Evolutionary conservation across 2,113 vertebrate genomes (phyloP), one percentile per base, ranked within the genome.

Genomic region (Arizona elegans): DNA sequence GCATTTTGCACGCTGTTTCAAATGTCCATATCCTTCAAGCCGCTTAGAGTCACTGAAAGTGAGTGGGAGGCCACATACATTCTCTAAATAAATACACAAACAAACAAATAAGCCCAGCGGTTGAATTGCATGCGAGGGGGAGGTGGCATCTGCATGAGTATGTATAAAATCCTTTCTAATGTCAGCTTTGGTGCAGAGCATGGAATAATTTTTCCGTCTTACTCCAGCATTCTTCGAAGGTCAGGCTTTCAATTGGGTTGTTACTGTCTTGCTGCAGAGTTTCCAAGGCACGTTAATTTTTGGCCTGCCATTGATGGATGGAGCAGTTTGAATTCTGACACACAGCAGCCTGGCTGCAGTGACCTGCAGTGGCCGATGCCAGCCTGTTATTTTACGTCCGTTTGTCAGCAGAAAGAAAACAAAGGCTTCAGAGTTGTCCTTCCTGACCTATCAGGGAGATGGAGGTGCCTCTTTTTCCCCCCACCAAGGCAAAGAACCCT

Each of bases 241-340:
- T 98, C 98, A 98, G 96, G 91, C 96, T 97, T 97, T 95, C 97
- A 97, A 98, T 97, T 97, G 97, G 97, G 97, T 97, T 97, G 96
- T 96, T 96, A 96, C 97, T 97, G 97, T 98, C 97, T 97, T 93
- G 97, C 98, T 50, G 93, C 96, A 93, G 97, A 98, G 95, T 97
- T 97, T 97, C 97, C 96, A 97, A 96, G 97, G 97, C 95, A 91
- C 94, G 97, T 97, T 98, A 96, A 98, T 98, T 98, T 97, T 97
- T 95, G 97, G 96, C 92, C 97, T 97, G 97, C 97, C 62, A 95
- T 96, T 98, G 98, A 98, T 98, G 98, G 98, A 98, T 98, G 98
- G 97, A 97, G 97, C 98, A 96, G 98, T 97, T 98, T 98, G 97
- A 96, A 97, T 97, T 97, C 94, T 98, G 98, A 98, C 98, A 96